Evolutionary conservation across 2,113 vertebrate genomes (phyloP).

Genomic region (Zosterops pallidus): DNA sequence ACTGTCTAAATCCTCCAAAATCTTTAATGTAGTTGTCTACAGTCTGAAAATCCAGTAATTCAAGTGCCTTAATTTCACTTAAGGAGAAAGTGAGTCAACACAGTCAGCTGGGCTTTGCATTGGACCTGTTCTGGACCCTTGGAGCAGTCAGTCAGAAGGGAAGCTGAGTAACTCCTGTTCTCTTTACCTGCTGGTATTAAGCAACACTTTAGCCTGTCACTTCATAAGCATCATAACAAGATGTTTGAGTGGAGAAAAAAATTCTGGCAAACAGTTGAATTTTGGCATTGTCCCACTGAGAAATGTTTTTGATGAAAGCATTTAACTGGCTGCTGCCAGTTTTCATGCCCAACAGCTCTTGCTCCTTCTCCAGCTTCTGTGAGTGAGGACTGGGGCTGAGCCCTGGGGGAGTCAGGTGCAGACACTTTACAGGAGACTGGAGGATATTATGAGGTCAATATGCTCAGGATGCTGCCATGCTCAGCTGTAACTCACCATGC

Average conservation of each 20-base stretch:
- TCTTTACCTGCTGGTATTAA: background rate
- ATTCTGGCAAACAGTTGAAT: background rate
- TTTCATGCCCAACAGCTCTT: background rate
- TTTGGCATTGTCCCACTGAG: background rate
- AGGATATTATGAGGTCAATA: background rate
- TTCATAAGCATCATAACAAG: background rate
- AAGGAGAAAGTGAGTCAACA: background rate
- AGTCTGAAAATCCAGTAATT: background rate
- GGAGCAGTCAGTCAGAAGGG: background rate
- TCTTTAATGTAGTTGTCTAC: background rate
- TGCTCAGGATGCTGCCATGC: background rate
- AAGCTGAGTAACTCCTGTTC: background rate
- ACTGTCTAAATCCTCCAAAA: background rate
- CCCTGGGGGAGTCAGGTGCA: fast-evolving
- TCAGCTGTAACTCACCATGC: background rate
- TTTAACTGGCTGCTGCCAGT: background rate
- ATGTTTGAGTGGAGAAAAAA: background rate
- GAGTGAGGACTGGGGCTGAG: background rate
- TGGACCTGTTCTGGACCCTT: background rate
- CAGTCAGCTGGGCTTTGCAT: fast-evolving
- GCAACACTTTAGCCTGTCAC: background rate
- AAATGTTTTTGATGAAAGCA: background rate
- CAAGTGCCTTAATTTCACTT: background rate
- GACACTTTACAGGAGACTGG: background rate
- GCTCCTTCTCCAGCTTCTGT: background rate